Evolutionary conservation across 2,888 invertebrate species (phyloP), one percentile per base, ranked within the genome.

Genomic region (Bugula neritina): DNA sequence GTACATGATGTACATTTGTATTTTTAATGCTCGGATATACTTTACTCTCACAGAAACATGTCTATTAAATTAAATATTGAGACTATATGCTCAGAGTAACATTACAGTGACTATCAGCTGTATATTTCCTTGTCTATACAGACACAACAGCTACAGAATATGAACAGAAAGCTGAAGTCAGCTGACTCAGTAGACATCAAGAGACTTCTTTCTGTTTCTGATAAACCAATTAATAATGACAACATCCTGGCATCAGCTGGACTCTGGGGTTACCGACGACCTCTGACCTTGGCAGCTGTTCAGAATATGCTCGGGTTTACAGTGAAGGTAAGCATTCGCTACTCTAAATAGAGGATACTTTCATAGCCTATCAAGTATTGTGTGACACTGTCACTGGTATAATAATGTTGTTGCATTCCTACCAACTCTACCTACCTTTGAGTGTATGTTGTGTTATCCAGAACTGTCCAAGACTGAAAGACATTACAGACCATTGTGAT

Each of bases 231-330:
- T 5, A 27, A 63, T 34, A 31, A 27, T 13, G 31, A 3, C 31
- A 63, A 63, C 31, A 5, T 63, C 27, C 2, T 31, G 10, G 63
- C 63, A 13, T 63, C 63, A 25, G 29, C 63, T 17, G 63, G 63
- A 2, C 63, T 63, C 3, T 63, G 63, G 63, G n/a, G n/a, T 5
- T 63, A 63, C 31, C 5, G 13, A 25, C 21, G 34, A 34, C 63
- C 63, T 25, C n/a, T 63, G 63, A 29, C 63, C 43, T 43, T 43
- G 43, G 43, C 43, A 43, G 43, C 43, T 43, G 43, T 43, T 43
- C 43, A 43, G 43, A 43, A 43, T 17, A 43, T 10, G 17, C 43
- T 43, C 10, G 43, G 43, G 17, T 43, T 17, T 17, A 43, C 43
- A 43, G 43, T 43, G 5, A 43, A 43, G 43, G 43, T 43, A 17